Percentiles rank a stretch among this genome's conserved stretches.
phyloP scores from a whole-genome alignment of 2,113 vertebrate genomes.

The Henicopernis longicauda region DNA sequence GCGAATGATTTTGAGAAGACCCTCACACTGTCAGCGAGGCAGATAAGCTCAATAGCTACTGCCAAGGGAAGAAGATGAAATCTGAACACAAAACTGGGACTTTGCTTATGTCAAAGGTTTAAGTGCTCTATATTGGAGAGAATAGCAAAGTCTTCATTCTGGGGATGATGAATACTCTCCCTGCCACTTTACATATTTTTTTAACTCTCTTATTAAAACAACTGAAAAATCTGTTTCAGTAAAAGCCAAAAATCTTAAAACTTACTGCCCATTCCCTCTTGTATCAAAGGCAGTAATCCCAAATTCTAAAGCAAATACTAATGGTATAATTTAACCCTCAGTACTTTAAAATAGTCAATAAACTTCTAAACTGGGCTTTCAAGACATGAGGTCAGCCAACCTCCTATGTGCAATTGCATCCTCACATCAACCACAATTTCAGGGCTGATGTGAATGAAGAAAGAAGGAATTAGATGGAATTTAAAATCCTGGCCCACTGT shows the following conservation, averaged over 20 bases:
- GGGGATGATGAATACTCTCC: neutral
- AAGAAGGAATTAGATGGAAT: neutral
- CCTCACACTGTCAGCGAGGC: neutral
- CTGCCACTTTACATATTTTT: neutral
- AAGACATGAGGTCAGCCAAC: neutral
- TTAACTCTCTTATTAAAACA: neutral
- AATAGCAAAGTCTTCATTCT: neutral
- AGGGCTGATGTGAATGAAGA: neutral
- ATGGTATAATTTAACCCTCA: neutral
- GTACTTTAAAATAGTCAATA: neutral
- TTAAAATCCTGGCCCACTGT: neutral
- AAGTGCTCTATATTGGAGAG: neutral
- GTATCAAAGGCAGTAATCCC: neutral
- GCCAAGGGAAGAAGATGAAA: neutral
- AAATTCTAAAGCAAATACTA: neutral
- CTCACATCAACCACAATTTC: neutral
- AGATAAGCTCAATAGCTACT: neutral
- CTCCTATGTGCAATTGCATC: neutral
- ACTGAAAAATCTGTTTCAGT: neutral
- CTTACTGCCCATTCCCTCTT: neutral
- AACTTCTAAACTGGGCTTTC: neutral
- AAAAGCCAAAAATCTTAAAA: neutral
- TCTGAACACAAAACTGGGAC: neutral
- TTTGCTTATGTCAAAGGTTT: neutral
- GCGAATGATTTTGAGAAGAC: neutral